phyloP scores from a whole-genome alignment of 2,797 vertebrate genomes.

The Pogoniulus pusillus region DNA sequence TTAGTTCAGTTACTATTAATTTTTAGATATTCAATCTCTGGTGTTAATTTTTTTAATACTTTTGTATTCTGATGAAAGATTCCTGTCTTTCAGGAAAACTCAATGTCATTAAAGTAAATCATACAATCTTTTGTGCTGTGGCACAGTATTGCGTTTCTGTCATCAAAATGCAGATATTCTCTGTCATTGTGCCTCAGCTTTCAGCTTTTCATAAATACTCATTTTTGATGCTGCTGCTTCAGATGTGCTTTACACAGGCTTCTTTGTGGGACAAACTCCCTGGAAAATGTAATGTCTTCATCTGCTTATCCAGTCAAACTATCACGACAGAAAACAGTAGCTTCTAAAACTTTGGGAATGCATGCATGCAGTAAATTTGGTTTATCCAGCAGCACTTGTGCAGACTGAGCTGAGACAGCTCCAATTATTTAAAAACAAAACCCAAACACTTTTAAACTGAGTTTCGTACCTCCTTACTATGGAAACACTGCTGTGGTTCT shows the following conservation, averaged over 20 bases:
- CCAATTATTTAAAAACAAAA: neutral
- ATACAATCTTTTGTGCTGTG: neutral
- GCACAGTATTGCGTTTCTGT: neutral
- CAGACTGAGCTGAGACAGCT: neutral
- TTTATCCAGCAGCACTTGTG: neutral
- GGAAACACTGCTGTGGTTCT: neutral
- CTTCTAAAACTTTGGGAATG: neutral
- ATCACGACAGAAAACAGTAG: neutral
- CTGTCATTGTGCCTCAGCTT: fast-evolving
- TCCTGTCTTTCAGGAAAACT: no score
- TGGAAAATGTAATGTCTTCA: neutral
- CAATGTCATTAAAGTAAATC: no score
- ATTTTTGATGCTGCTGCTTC: neutral
- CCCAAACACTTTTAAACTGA: neutral
- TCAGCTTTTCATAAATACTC: neutral
- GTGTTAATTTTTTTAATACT: no score
- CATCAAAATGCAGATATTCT: neutral
- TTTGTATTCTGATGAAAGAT: no score
- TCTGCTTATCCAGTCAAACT: neutral
- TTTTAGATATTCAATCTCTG: neutral
- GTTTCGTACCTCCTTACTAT: neutral
- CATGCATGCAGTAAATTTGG: no score
- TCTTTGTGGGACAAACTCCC: neutral
- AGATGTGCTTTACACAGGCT: neutral
- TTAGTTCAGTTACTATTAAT: neutral